Evolutionary conservation across 92 coral and sea anemone species (phyloP).

Genomic region (Isaurus tuberculatus): DNA sequence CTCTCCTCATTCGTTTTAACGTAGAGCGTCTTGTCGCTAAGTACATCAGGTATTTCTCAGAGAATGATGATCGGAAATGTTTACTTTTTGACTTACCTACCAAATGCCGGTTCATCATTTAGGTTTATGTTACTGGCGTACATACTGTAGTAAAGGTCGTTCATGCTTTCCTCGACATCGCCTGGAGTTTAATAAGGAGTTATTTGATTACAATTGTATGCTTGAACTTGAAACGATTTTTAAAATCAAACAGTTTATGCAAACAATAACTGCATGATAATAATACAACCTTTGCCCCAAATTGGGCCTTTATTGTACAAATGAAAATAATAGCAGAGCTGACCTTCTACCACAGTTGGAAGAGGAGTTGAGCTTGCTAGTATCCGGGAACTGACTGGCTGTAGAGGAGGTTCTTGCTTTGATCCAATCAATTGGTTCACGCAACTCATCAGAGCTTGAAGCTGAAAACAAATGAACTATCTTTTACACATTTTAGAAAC

Average conservation of each 20-base stretch:
- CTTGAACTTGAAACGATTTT: no score
- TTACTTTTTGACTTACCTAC: slow-evolving; percentile 45
- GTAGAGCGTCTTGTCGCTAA: not conserved
- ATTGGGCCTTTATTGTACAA: not conserved
- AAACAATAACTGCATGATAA: not conserved
- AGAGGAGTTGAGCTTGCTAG: slow-evolving; percentile 79
- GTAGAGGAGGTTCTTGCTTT: slow-evolving; percentile 18
- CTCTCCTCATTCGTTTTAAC: not conserved
- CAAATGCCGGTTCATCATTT: slow-evolving; percentile 59
- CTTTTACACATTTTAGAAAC: not conserved
- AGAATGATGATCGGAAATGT: not conserved
- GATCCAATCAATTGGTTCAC: slow-evolving; percentile 76
- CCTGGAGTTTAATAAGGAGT: not conserved
- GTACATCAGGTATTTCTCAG: not conserved
- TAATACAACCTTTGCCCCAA: no score
- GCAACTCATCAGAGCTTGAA: slow-evolving; percentile 86
- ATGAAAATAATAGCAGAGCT: not conserved
- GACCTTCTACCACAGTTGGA: slow-evolving; percentile 60
- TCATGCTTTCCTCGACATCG: slow-evolving; percentile 71
- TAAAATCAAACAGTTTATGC: no score
- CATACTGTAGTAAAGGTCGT: slow-evolving; percentile 86
- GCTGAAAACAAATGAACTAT: slow-evolving; percentile 48
- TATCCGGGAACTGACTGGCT: slow-evolving; percentile 43
- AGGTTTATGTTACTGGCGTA: slow-evolving; percentile 83
- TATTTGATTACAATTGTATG: not conserved